Evolutionary conservation across 2,113 vertebrate species (phyloP), one percentile per base, ranked within the genome.

Genomic region (Clarias magur): DNA sequence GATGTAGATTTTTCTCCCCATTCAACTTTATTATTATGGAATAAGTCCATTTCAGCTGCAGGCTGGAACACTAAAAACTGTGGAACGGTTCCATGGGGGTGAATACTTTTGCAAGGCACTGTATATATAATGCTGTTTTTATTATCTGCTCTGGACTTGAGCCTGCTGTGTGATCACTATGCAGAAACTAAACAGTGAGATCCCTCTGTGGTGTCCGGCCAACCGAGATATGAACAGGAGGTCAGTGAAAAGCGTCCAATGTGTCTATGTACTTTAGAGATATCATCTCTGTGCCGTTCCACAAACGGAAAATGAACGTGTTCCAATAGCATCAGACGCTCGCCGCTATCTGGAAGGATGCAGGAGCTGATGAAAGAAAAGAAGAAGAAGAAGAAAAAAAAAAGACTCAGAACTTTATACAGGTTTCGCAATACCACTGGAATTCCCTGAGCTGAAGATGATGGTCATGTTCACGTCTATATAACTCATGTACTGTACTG

Each of bases 271-370:
- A 78, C 54, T 85, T 75, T 67, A 68, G 83, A 78, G 80, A 85
- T 82, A 87, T 48, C 83, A 88, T 88, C 84, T 48, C 30, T 88
- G 30, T 62, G 68, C 59, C 34, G n/a, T 34, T 80, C 34, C 82
- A 88, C 68, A 67, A 85, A 85, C 48, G 60, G 83, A 86, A 82
- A 79, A 86, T 59, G 57, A 62, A 78, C 62, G 34, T 70, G 81
- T 79, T 70, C 75, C 62, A 76, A 73, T 38, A 78, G 63, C 87
- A 59, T 89, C 67, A 70, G 85, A 56, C 48, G 83, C 30, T 72
- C 23, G 56, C 88, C 57, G 68, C 93, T 93, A 93, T 94, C 92
- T 89, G 84, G 68, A 80, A 91, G 92, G 94, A 94, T 92, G 75
- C 92, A 94, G 91, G 87, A 87, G 85, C 89, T 88, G 89, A 93